Conservation (phyloP, 1,140 invertebrate species). For the Ctenoplectra terminalis region DNA sequence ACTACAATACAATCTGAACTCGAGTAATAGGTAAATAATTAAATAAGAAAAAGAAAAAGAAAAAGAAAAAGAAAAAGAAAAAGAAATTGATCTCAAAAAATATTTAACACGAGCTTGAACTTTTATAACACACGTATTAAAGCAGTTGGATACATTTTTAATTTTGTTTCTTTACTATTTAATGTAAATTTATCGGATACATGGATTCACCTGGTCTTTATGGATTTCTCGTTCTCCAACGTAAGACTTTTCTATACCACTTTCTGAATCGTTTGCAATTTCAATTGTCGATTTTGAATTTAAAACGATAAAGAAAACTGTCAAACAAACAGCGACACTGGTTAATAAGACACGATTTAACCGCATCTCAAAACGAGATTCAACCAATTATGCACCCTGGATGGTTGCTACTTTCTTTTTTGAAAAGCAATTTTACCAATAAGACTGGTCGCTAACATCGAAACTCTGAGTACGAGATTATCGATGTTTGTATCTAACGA, state of each 20-base stretch:
- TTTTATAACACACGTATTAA: no score
- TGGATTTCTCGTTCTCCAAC: background rate
- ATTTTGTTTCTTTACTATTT: no score
- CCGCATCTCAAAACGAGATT: conserved; percentile 63
- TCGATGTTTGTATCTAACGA: conserved; percentile 62
- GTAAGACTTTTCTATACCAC: background rate
- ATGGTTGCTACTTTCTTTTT: background rate
- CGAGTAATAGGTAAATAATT: no score
- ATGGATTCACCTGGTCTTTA: conserved; percentile 54
- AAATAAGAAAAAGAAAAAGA: no score
- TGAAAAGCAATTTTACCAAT: conserved; percentile 5
- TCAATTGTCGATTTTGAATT: conserved; percentile 38
- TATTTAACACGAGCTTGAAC: no score
- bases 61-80: no score
- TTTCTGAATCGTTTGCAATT: background rate
- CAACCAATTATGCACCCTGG: background rate
- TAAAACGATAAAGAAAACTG: conserved; percentile 65
- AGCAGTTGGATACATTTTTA: background rate
- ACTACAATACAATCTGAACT: conserved; percentile 16
- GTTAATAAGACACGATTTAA: conserved; percentile 63
- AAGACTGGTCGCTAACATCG: conserved; percentile 21
- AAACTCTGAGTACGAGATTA: conserved; percentile 41
- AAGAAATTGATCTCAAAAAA: no score
- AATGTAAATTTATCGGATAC: background rate
- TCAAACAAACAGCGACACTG: conserved; percentile 58